Conservation (phyloP, 1,140 invertebrate species). For the Schlechtendalia chinensis region DNA sequence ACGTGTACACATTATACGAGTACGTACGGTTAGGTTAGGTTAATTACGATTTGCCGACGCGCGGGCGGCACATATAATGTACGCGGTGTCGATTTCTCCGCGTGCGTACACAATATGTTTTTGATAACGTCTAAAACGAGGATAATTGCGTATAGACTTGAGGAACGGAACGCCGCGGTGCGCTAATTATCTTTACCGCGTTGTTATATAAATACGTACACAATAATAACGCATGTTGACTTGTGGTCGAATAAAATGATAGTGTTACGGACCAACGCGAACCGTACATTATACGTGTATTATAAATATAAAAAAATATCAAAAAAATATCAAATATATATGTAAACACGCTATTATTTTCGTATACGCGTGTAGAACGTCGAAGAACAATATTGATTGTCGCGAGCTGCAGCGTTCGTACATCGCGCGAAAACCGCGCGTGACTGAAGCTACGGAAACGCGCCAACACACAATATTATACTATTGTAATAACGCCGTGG, state of each 20-base stretch:
- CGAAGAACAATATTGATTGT: neutral
- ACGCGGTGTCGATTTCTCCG: neutral
- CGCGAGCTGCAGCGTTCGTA: no score
- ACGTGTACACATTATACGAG: no score
- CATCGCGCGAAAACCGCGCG: neutral
- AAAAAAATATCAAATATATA: no score
- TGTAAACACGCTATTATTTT: no score
- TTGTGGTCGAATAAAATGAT: constrained; percentile 11
- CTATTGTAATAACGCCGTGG: no score
- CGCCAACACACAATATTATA: neutral
- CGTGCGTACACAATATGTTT: neutral
- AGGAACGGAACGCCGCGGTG: neutral
- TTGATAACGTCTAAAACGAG: neutral
- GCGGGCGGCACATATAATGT: neutral
- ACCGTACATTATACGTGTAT: neutral
- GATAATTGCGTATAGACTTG: constrained; percentile 17
- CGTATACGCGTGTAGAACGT: neutral
- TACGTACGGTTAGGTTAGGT: neutral
- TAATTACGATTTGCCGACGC: neutral
- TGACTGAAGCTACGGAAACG: neutral
- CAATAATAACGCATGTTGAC: no score
- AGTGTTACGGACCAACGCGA: neutral
- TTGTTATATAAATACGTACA: neutral
- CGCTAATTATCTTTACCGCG: neutral
- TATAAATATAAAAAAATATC: no score